Percentiles rank a stretch among this genome's conserved stretches.
Evolutionary conservation across 2,888 invertebrate species (phyloP).

Genomic region (Drepanosiphum platanoidis): DNA sequence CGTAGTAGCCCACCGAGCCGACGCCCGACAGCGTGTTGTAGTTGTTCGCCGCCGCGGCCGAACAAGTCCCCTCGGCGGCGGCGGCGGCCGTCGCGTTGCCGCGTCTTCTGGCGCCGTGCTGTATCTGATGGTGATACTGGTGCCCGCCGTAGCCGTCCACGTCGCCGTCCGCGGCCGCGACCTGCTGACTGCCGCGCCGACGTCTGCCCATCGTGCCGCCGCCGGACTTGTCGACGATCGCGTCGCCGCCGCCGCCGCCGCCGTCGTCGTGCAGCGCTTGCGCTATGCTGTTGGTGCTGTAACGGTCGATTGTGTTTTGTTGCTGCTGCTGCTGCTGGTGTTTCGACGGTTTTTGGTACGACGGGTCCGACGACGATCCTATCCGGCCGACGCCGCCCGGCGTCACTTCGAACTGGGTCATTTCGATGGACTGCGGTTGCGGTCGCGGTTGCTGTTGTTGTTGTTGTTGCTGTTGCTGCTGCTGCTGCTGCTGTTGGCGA

Average conservation of each 20-base stretch:
- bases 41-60: not conserved
- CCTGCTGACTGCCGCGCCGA: conserved; percentile 2
- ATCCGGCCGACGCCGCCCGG: not conserved
- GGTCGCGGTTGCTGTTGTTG: not conserved
- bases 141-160: not conserved
- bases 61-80: not conserved
- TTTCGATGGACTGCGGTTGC: conserved; percentile 52
- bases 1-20: conserved; percentile 25
- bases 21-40: conserved; percentile 23
- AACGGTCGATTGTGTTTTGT: not conserved
- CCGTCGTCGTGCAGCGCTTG: not conserved
- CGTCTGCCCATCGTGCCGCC: conserved; percentile 26
- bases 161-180: not conserved
- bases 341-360: conserved; percentile 28
- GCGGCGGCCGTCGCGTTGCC: not conserved
- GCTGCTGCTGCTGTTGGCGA: not conserved
- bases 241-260: not conserved
- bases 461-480: not conserved
- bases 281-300: not conserved
- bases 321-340: not conserved
- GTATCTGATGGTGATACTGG: not conserved
- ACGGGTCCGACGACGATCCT: not conserved
- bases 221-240: not conserved
- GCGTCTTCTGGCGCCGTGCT: conserved; percentile 29
- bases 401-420: conserved; percentile 37